Evolutionary conservation across 2,888 invertebrate genomes (phyloP).

Genomic region (Hirtodrosophila histrioides): DNA sequence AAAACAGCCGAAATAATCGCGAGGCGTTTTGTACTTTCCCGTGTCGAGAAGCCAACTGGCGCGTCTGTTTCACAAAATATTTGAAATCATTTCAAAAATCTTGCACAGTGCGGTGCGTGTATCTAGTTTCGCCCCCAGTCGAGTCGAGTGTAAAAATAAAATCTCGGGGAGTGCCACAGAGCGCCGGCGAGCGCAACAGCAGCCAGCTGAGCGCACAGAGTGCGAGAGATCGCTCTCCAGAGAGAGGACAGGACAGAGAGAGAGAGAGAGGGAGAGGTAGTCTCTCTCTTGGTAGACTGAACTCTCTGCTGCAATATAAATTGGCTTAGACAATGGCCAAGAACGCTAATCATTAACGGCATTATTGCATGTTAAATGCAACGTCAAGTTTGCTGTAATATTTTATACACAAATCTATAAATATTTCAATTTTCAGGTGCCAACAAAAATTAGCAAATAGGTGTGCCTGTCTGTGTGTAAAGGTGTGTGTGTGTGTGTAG

Average conservation of each 20-base stretch:
- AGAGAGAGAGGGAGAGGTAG: neutral
- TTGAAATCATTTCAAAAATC: constrained; percentile 62
- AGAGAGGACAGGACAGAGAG: constrained; percentile 2
- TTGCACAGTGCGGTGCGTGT: constrained; percentile 51
- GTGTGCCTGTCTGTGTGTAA: constrained; percentile 5
- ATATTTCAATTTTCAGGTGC: constrained; percentile 57
- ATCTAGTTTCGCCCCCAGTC: constrained; percentile 76
- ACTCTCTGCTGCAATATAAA: constrained; percentile 17
- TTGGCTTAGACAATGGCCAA: constrained; percentile 57
- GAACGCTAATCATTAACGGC: constrained; percentile 59
- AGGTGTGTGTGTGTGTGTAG: constrained; percentile 17
- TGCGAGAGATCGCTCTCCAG: neutral
- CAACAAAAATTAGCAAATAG: constrained; percentile 28
- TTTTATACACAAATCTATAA: constrained; percentile 39
- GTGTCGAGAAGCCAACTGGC: constrained; percentile 83
- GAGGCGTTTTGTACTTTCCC: constrained; percentile 81
- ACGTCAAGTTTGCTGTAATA: constrained; percentile 50
- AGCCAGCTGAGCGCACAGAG: constrained; percentile 28
- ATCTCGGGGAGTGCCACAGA: constrained; percentile 54
- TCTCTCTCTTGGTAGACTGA: neutral
- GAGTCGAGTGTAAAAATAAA: constrained; percentile 79
- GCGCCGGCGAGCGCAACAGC: constrained; percentile 23
- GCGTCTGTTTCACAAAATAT: constrained; percentile 63
- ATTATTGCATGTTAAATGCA: constrained; percentile 66
- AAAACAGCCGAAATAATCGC: constrained; percentile 41